Evolutionary conservation across 1,140 invertebrate genomes (phyloP), one percentile per base, ranked within the genome.

Genomic region (Tetramorium simillimum): DNA sequence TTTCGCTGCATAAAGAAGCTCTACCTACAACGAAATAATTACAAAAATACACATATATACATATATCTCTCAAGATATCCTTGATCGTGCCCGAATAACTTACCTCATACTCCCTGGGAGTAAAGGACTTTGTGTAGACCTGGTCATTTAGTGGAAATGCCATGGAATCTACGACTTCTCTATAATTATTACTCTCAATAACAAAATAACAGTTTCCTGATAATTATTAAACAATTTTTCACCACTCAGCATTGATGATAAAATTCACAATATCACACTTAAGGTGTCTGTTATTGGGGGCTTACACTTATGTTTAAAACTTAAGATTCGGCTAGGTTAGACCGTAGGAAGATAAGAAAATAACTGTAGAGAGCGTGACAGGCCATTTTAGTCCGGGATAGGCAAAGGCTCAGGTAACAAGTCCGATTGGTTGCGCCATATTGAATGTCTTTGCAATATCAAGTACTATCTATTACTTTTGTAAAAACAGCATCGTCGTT

Each of bases 1-100:
- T 90, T 97, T 96, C 0, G 98, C 97, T 43, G 97, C 96, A 92
- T 98, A 97, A 82, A 99, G 95, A 72, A 99, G 94, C 94, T 99
- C 98, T 72, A 98, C 96, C 97, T 97, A 91, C 46, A 92, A 81
- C 87, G 43, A 65, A 73, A 85, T 69, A 56, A 62, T 6, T 18
- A 75, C 1, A 82, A 62, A 9, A 5, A n/a, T 40, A 46, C 40
- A 43, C 60, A 56, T 9, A 40, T 46, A 33, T 58, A 65, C 37
- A 18, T 86, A 24, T 63, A 37, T 46, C 7, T 70, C 4, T 81
- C 33, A 46, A 58, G 3, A 18, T 49, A 49, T 49, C 5, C 18
- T 60, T 4, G 7, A 80, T 24, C 9, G n/a, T 53, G 1, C 62
- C 6, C 37, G 75, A 24, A 24, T 37, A 73, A 73, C 4, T 56